These are phyloP conservation scores for Lacanobia oleracea DNA, from an alignment of 2,888 invertebrate species.

Conservation along the genomic window DNA sequence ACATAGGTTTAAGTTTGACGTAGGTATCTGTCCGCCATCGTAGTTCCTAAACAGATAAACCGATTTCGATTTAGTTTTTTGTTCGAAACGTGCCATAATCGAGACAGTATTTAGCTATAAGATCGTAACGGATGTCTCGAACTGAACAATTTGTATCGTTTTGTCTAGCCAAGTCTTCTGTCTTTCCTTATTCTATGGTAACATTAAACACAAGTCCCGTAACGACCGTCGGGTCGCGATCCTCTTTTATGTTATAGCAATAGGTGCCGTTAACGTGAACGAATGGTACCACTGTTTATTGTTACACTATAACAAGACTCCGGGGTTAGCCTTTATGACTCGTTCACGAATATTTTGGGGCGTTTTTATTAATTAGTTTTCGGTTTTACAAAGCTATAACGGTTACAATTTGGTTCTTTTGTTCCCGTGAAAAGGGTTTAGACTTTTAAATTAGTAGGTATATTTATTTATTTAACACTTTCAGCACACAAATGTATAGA, in stretches of 20 bases:
- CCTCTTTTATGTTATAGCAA: constrained; percentile 31
- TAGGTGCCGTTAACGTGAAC: constrained; percentile 37
- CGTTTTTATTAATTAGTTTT: constrained; percentile 40
- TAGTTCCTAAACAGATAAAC: too few relatives aligned
- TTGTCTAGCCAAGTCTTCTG: not conserved
- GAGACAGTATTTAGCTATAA: too few relatives aligned
- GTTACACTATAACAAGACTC: constrained; percentile 39
- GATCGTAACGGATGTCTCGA: not conserved
- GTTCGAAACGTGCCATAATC: too few relatives aligned
- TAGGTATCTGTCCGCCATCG: not conserved
- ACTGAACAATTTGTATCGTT: not conserved
- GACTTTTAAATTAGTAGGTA: not conserved
- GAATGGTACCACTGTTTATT: constrained; percentile 48
- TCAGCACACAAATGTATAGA: too few relatives aligned
- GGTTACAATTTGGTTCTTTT: constrained; percentile 14
- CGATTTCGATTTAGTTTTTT: too few relatives aligned
- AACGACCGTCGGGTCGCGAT: constrained; percentile 26
- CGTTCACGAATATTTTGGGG: constrained; percentile 27
- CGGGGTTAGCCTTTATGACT: constrained; percentile 18
- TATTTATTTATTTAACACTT: too few relatives aligned
- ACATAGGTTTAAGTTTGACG: too few relatives aligned
- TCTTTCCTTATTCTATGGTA: not conserved
- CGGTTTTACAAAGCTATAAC: not conserved
- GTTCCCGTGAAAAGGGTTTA: not conserved
- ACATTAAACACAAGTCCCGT: constrained; percentile 7